These are phyloP conservation scores for Magallana gigas DNA, from an alignment of 1,140 invertebrate species.

Conservation along the genomic window DNA sequence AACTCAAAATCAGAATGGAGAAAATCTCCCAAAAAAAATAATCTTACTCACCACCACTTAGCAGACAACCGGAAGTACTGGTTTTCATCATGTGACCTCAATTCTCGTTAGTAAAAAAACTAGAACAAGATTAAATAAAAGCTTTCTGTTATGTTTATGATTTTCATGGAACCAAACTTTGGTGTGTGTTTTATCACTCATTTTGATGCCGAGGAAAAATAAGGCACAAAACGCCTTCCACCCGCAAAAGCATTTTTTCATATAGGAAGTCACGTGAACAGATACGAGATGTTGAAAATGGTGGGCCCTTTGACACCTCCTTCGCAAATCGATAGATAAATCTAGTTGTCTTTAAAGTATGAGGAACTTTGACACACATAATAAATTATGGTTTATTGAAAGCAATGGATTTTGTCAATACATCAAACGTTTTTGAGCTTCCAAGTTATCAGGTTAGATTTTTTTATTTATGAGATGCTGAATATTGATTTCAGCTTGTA, in stretches of 20 bases:
- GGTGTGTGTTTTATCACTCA: not conserved
- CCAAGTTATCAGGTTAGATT: slow-evolving; percentile 43
- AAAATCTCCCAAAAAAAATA: no score
- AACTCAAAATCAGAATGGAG: no score
- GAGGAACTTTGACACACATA: not conserved
- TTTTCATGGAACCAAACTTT: not conserved
- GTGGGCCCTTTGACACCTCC: slow-evolving; percentile 47
- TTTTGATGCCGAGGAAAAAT: no score
- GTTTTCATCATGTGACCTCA: not conserved
- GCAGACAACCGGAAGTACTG: slow-evolving; percentile 39
- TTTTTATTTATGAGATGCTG: not conserved
- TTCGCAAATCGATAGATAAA: not conserved
- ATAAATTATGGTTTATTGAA: not conserved
- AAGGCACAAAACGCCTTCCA: no score
- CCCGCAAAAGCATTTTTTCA: no score
- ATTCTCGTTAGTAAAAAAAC: slow-evolving; percentile 4
- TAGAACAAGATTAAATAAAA: not conserved
- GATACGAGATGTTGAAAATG: slow-evolving; percentile 48
- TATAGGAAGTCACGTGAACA: slow-evolving; percentile 36
- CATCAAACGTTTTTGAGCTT: slow-evolving; percentile 43
- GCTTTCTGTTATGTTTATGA: not conserved
- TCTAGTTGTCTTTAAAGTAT: not conserved
- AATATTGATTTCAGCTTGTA: no score
- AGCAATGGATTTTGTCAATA: slow-evolving; percentile 25
- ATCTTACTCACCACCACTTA: not conserved